Evolutionary conservation across 2,113 vertebrate genomes (phyloP).

Genomic region (Leucoraja erinaceus): DNA sequence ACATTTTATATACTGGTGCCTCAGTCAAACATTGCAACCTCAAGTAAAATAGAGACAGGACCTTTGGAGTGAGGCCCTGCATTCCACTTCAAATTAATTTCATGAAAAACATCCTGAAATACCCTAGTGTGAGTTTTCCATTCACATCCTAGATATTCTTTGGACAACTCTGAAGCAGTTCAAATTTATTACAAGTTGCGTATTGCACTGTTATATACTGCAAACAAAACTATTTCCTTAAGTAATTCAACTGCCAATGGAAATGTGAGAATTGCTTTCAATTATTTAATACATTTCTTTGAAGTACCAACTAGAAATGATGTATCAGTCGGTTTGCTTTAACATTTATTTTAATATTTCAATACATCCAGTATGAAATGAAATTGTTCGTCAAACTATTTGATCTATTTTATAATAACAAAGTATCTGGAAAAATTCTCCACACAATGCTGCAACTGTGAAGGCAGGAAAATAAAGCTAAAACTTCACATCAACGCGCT

Average conservation of each 20-base stretch:
- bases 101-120: neutral
- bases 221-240: neutral
- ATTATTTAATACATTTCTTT: neutral
- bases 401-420: neutral
- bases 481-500: too few relatives aligned
- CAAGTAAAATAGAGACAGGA: neutral
- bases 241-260: neutral
- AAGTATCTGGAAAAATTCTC: neutral
- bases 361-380: neutral
- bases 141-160: neutral
- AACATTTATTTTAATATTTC: too few relatives aligned
- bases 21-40: neutral
- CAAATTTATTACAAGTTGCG: neutral
- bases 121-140: neutral
- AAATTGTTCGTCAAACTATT: neutral
- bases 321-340: too few relatives aligned
- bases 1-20: neutral
- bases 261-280: neutral
- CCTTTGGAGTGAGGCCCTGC: neutral
- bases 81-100: neutral
- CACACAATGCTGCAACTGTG: too few relatives aligned
- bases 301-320: neutral
- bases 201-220: neutral
- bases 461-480: too few relatives aligned
- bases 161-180: neutral